Base-by-base conservation (phyloP, 2,797 vertebrate genomes). In the Uromys caudimaculatus region DNA sequence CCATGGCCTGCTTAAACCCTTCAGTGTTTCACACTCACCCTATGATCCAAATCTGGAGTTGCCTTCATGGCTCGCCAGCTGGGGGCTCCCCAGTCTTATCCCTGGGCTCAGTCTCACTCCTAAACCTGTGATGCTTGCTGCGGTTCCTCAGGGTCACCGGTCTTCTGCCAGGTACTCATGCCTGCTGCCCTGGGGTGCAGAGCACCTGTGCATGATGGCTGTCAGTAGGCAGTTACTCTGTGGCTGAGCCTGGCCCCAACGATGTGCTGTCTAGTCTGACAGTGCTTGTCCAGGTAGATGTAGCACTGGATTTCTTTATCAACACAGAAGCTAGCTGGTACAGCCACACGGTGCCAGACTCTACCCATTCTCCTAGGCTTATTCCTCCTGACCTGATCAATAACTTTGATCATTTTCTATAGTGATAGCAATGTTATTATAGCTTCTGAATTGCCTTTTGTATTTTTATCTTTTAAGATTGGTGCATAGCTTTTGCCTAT, bases 381-480 rank as follows among this genome's bases (percentile, higher is more conserved):
- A 23, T 11, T 50, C 58, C 62, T 94, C 16, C 38, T 83, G 38
- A 91, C 56, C 35, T 24, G 71, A 60, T 11, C 7, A 38, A 47
- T 32, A 19, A 13, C 12, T 89, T 84, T 35, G 27, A 76, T 73
- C 52, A 4, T 82, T 78, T 92, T 84, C 38, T 75, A 91, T 44
- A 83, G 56, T 38, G 76, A 88, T 73, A 77, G 13, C 38, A 58
- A 56, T 21, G 3, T 69, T 90, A 92, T 21, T 19, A 58, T 90
- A 71, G 56, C 75, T 35, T 94, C 89, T 79, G 50, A 73, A 84
- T 88, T 82, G 71, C 85, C 91, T n/a, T 76, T 89, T 44, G 0
- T 0, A 0, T 77, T 90, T 64, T 56, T 89, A 83, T 60, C 54
- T 38, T 58, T 88, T 62, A 84, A 67, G 44, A 85, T 35, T 7